Conservation (phyloP, 2,113 vertebrate genomes). For the Pteronura brasiliensis region DNA sequence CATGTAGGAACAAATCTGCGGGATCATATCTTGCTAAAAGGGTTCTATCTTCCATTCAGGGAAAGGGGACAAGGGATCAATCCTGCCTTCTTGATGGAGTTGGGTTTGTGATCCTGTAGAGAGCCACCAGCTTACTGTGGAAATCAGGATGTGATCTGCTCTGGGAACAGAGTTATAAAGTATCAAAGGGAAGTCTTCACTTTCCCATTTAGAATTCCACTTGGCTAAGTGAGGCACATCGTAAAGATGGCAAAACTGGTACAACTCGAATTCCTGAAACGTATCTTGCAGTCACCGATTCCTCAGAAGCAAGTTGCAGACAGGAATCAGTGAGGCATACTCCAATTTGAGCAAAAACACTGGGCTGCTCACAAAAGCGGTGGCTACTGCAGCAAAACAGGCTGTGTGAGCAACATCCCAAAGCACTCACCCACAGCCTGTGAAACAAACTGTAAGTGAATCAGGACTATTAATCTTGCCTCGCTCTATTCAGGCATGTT, state of each 20-base stretch:
- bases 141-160: not conserved
- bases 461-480: not conserved
- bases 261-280: not conserved
- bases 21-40: not conserved
- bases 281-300: not conserved
- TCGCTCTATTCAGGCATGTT: not conserved
- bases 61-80: not conserved
- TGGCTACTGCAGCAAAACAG: not conserved
- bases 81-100: not conserved
- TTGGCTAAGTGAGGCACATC: not conserved
- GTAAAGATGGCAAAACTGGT: not conserved
- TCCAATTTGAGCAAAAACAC: conserved; percentile 37
- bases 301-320: not conserved
- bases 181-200: not conserved
- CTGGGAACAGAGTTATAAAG: not conserved
- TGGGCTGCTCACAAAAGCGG: conserved; percentile 36
- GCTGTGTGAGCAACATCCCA: not conserved
- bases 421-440: not conserved
- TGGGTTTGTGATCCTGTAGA: not conserved
- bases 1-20: not conserved
- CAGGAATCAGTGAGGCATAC: not conserved
- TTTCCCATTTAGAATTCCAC: not conserved
- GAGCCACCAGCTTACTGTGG: not conserved
- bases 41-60: not conserved
- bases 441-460: not conserved